Evolutionary conservation across 35 echinoderm and acorn worm genomes (phyloP).

Genomic region (Hemicentrotus pulcherrimus): DNA sequence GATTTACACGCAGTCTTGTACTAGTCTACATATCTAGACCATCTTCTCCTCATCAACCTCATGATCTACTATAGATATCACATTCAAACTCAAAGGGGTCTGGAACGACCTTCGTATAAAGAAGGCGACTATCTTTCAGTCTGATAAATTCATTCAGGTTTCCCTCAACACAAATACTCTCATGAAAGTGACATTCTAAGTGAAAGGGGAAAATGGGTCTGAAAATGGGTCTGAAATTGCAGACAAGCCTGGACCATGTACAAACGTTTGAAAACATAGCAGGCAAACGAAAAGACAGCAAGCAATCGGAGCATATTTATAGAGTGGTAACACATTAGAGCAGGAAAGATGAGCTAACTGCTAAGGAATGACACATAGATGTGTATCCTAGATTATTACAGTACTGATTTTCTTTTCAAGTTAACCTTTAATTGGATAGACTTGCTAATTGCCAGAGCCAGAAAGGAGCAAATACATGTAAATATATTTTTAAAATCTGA

Average conservation of each 20-base stretch:
- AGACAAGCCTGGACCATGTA: background rate
- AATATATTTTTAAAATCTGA: no score
- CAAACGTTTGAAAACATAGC: background rate
- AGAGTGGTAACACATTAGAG: background rate
- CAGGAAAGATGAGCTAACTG: background rate
- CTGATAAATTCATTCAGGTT: no score
- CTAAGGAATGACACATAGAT: background rate
- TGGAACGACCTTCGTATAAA: no score
- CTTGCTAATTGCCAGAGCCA: background rate
- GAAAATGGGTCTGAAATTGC: background rate
- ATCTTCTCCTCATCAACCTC: background rate
- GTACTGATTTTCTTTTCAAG: background rate
- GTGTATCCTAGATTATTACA: background rate
- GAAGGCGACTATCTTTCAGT: no score
- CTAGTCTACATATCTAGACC: background rate
- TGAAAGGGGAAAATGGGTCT: background rate
- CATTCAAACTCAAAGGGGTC: no score
- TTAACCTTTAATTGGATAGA: background rate
- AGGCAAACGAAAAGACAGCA: slow-evolving; percentile 16
- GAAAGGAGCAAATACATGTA: background rate
- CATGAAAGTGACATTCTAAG: background rate
- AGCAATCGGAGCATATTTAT: background rate
- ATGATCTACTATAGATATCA: no score
- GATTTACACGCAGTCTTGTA: background rate
- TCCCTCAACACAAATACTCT: background rate